Base-by-base conservation (phyloP, 2,888 invertebrate species). In the Bedellia somnulentella region DNA sequence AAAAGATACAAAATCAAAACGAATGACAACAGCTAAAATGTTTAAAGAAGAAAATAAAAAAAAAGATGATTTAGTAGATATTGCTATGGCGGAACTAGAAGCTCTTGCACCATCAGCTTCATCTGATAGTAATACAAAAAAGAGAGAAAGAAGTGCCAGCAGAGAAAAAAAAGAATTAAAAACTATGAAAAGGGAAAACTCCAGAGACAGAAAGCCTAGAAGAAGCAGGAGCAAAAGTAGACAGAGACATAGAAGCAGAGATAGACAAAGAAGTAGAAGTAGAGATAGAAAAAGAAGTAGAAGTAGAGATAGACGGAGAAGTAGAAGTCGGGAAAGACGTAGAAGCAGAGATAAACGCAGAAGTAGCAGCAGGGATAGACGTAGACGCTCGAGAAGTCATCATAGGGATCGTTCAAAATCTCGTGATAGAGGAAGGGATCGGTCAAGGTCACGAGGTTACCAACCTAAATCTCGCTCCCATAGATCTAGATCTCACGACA, bases 81-180 rank as follows among this genome's bases (percentile, higher is more conserved):
- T 89, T 49, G 85, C 89, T 2, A 90, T 93, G 90, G 85, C 90
- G 11, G 87, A 88, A 38, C 66, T 93, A 29, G 93, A 93, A 63
- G 88, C 91, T 3, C 63, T 91, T 15, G 93, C 91, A 2, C 91
- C 91, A 2, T 86, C 86, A 4, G 60, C 68, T 17, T 40, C 46
- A 4, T 46, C 46, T 4, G 46, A 45, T 3, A 46, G 27, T 3
- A 49, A 44, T 30, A 42, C 38, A 28, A 48, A 18, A 50, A 8
- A 13, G 5, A 6, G 15, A 8, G 12, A 21, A 11, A 15, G 35
- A 43, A 14, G 35, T 34, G 6, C 49, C 42, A 10, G 49, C 40
- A 23, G 45, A 47, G 18, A 18, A 6, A 29, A 58, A 46, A 25
- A 36, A 43, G 2, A 50, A 48, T 5, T 6, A 5, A 18, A 9